These are phyloP conservation scores for Dromius quadrimaculatus DNA, from an alignment of 2,888 invertebrate genomes.

Conservation along the genomic window DNA sequence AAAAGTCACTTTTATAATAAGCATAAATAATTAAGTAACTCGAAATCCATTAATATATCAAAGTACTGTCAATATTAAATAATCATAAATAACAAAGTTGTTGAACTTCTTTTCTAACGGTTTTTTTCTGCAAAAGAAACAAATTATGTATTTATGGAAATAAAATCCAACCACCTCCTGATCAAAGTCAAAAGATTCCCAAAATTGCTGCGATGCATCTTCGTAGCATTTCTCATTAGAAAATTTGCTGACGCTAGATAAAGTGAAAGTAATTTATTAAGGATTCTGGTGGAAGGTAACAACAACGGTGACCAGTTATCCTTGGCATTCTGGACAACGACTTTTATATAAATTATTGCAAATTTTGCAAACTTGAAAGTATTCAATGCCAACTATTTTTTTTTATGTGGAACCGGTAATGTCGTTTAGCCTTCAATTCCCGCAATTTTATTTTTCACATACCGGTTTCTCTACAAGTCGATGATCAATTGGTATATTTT, in stretches of 20 bases:
- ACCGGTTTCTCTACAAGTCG: too few species aligned
- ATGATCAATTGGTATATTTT: too few species aligned
- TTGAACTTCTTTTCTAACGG: constrained; percentile 20
- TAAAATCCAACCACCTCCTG: constrained; percentile 8
- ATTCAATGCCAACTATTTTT: constrained; percentile 29
- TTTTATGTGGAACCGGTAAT: background rate
- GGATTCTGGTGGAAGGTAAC: constrained; percentile 5
- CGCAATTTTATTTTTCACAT: background rate
- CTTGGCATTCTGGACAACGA: constrained; percentile 51
- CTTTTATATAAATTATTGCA: constrained; percentile 46
- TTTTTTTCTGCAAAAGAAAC: constrained; percentile 10
- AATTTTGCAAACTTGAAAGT: constrained; percentile 47
- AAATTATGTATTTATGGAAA: constrained; percentile 13
- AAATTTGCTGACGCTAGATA: constrained; percentile 12
- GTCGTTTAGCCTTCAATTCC: too few species aligned
- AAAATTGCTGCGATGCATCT: background rate
- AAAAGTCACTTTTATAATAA: too few species aligned
- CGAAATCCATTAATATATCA: too few species aligned
- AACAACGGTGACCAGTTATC: constrained; percentile 42
- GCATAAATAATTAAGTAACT: too few species aligned
- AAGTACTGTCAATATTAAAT: too few species aligned
- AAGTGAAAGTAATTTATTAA: background rate
- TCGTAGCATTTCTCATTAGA: constrained; percentile 2
- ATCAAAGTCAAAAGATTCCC: constrained; percentile 11
- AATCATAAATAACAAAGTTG: background rate